Evolutionary conservation across 2,797 vertebrate genomes (phyloP), one percentile per base, ranked within the genome.

Genomic region (Podargus strigoides): DNA sequence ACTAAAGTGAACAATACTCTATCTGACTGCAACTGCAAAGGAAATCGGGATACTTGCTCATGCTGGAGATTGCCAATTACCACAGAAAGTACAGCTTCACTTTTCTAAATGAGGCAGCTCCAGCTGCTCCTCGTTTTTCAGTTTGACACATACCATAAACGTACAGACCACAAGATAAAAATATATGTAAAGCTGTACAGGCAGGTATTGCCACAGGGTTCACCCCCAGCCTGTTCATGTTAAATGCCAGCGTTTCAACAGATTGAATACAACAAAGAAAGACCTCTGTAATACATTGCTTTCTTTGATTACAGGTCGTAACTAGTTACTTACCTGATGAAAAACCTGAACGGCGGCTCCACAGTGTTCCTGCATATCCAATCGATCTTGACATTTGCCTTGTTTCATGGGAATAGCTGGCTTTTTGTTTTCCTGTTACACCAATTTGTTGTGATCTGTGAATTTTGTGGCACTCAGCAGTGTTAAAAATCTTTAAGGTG

Each of bases 191-290:
- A 92, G n/a, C 14, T 90, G 78, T 47, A 79, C 47, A 64, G 93
- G 64, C 81, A 95, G 69, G 90, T 87, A 77, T 90, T 90, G 86
- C 86, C 81, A 83, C 53, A 80, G 74, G 93, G 59, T 34, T 82
- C 14, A 37, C 67, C 66, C 52, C 7, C 5, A 63, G 59, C 52
- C 67, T 26, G 15, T 55, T 95, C 37, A 16, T 4, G 12, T 55
- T 62, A 90, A 70, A 77, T 58, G 72, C 41, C 36, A 68, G n/a
- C 16, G 64, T 85, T 95, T 91, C 52, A 93, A 80, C 53, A 74
- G 41, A 89, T 36, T 60, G 46, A 34, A 27, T 39, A 39, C 62
- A 87, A 80, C 56, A 83, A 77, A 90, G 74, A 46, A 88, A 87
- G 69, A 72, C 64, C 24, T 91, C 78, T 70, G 69, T 79, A 64